Evolutionary conservation across 2,888 invertebrate genomes (phyloP).

Genomic region (Drosophila rubida): DNA sequence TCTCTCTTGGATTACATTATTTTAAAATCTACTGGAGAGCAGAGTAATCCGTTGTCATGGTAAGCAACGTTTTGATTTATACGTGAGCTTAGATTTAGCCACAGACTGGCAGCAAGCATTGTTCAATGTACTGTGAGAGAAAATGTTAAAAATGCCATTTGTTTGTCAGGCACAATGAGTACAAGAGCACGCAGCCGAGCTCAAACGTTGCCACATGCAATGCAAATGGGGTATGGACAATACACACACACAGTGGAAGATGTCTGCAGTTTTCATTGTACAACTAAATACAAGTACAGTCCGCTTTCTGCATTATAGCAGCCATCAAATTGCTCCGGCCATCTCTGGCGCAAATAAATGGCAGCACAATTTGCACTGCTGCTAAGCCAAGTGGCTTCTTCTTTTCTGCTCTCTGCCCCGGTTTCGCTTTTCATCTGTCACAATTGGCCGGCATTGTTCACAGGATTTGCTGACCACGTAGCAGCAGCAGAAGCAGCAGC

Average conservation of each 20-base stretch:
- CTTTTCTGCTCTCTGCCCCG: not conserved
- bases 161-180: slow-evolving; percentile 59
- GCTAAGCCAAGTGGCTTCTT: slow-evolving; percentile 9
- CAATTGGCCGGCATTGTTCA: slow-evolving; percentile 69
- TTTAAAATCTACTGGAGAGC: not conserved
- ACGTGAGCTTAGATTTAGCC: not conserved
- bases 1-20: not conserved
- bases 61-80: slow-evolving; percentile 15
- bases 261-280: slow-evolving; percentile 18
- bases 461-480: slow-evolving; percentile 51
- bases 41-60: slow-evolving; percentile 42
- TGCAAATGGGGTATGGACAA: slow-evolving; percentile 30
- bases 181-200: slow-evolving; percentile 35
- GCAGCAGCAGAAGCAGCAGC: slow-evolving; percentile 3
- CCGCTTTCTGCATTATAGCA: slow-evolving; percentile 18
- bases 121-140: slow-evolving; percentile 14
- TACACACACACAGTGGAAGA: slow-evolving; percentile 9
- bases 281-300: slow-evolving; percentile 41
- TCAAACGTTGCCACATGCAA: slow-evolving; percentile 40
- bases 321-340: slow-evolving; percentile 28
- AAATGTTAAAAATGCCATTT: slow-evolving; percentile 51
- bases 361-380: slow-evolving; percentile 52
- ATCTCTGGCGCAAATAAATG: slow-evolving; percentile 55
- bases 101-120: not conserved
- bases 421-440: slow-evolving; percentile 1